Percentiles rank a stretch among this genome's conserved stretches.
phyloP scores from a whole-genome alignment of 2,797 vertebrate species.

The Zenarchopterus dispar region DNA sequence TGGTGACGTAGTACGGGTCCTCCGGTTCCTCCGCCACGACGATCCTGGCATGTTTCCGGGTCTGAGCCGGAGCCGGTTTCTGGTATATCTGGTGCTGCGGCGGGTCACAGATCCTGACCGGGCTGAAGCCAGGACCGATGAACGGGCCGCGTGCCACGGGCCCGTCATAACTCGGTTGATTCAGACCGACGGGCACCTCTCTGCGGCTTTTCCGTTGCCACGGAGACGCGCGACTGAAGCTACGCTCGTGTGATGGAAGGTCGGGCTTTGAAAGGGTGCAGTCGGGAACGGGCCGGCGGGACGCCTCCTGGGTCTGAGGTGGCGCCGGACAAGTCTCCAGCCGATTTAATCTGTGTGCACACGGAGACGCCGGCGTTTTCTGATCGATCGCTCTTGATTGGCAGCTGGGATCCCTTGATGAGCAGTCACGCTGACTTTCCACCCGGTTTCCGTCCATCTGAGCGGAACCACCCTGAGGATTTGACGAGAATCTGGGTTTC shows the following conservation, averaged over 20 bases:
- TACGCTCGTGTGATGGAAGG: constrained; percentile 17
- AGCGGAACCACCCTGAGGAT: constrained; percentile 27
- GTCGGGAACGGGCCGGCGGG: constrained; percentile 21
- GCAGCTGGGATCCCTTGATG: constrained; percentile 50
- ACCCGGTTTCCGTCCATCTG: constrained; percentile 31
- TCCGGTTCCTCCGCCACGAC: constrained; percentile 64
- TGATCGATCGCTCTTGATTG: constrained; percentile 44
- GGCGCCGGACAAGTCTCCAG: constrained; percentile 36
- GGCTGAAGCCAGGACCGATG: constrained; percentile 42
- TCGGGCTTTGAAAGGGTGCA: constrained; percentile 17
- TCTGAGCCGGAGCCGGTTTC: constrained; percentile 18
- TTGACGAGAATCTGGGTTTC: constrained; percentile 38
- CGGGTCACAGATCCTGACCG: constrained; percentile 47
- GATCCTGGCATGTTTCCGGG: constrained; percentile 39
- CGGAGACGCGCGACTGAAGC: constrained; percentile 3
- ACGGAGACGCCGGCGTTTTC: constrained; percentile 11
- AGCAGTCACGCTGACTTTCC: constrained; percentile 27
- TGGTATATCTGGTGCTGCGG: constrained; percentile 35
- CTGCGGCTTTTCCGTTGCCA: constrained; percentile 15
- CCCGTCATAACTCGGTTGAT: constrained; percentile 26
- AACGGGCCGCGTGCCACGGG: constrained; percentile 31
- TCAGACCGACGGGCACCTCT: constrained; percentile 20
- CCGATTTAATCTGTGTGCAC: constrained; percentile 39
- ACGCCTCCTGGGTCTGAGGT: constrained; percentile 34
- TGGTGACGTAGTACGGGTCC: constrained; percentile 70